Conservation (phyloP, 2,113 vertebrate genomes). For the Epinephelus cyanopodus region DNA sequence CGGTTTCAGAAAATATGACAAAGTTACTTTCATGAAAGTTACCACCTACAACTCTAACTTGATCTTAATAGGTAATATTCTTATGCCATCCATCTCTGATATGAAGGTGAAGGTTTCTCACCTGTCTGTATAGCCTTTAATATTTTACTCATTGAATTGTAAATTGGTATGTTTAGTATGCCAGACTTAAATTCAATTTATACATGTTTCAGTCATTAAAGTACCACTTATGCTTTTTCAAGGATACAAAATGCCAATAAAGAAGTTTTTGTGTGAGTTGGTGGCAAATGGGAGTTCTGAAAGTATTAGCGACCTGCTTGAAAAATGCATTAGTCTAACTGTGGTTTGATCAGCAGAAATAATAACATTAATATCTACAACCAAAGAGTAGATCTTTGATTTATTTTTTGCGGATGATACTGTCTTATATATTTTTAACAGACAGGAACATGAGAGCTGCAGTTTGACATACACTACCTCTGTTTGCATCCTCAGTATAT, state of each 20-base stretch:
- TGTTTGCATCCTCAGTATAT: slow-evolving; percentile 11
- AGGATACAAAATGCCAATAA: neutral
- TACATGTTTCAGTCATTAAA: neutral
- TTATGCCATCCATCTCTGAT: neutral
- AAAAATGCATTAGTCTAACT: neutral
- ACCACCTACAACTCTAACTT: too few species aligned
- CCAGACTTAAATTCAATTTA: neutral
- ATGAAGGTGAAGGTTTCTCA: neutral
- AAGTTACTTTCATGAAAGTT: too few species aligned
- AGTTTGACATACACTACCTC: neutral
- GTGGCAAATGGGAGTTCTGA: neutral
- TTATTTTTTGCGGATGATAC: slow-evolving; percentile 12
- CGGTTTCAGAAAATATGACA: too few species aligned
- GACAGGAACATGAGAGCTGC: neutral
- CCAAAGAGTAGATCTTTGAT: neutral
- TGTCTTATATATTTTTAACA: neutral
- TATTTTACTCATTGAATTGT: neutral
- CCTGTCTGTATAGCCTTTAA: neutral
- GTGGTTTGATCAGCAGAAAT: neutral
- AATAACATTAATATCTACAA: neutral
- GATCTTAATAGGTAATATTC: neutral
- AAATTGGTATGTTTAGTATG: neutral
- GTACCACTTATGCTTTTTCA: too few species aligned
- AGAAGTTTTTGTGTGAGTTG: neutral
- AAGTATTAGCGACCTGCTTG: neutral